A percentile compares a stretch with the other conserved stretches of the same genome.
Evolutionary conservation across 1,140 invertebrate genomes (phyloP).

Genomic region (Sitophilus oryzae): DNA sequence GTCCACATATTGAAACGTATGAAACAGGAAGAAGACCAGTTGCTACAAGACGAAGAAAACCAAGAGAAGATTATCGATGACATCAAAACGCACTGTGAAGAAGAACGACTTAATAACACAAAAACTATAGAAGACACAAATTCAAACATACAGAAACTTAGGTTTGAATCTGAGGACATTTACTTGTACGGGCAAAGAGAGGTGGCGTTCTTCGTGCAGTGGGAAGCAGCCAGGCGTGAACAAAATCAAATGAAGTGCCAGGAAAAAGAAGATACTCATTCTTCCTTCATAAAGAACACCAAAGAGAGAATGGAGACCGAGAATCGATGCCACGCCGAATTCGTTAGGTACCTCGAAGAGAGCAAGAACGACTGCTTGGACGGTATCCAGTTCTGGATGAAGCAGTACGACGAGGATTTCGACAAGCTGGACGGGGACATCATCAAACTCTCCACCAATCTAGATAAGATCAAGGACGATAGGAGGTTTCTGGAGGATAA

Average conservation of each 20-base stretch:
- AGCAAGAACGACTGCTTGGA: constrained; percentile 20
- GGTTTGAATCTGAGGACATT: constrained; percentile 22
- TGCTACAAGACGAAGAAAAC: constrained; percentile 16
- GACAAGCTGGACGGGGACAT: constrained; percentile 19
- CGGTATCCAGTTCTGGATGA: constrained; percentile 25
- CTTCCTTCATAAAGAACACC: constrained; percentile 7
- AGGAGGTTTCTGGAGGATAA: constrained; percentile 2
- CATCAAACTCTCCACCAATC: constrained; percentile 10
- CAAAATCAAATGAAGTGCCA: constrained; percentile 23
- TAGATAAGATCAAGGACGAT: constrained; percentile 20
- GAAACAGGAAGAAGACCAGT: constrained; percentile 18
- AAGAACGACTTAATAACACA: constrained; percentile 22
- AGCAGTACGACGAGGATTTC: constrained; percentile 23
- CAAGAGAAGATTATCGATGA: constrained; percentile 14
- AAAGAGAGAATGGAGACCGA: constrained; percentile 16
- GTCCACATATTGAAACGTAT: constrained; percentile 15
- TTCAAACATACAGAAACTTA: constrained; percentile 22
- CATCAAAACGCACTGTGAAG: constrained; percentile 14
- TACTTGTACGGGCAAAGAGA: constrained; percentile 13
- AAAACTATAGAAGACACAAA: constrained; percentile 26
- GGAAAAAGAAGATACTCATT: constrained; percentile 14
- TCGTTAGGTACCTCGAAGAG: constrained; percentile 20
- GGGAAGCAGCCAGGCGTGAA: constrained; percentile 22
- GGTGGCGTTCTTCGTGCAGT: constrained; percentile 17
- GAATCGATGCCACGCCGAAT: constrained; percentile 19